These are phyloP conservation scores for Bergia puertoricense DNA, from an alignment of 92 coral and sea anemone genomes.

Conservation along the genomic window DNA sequence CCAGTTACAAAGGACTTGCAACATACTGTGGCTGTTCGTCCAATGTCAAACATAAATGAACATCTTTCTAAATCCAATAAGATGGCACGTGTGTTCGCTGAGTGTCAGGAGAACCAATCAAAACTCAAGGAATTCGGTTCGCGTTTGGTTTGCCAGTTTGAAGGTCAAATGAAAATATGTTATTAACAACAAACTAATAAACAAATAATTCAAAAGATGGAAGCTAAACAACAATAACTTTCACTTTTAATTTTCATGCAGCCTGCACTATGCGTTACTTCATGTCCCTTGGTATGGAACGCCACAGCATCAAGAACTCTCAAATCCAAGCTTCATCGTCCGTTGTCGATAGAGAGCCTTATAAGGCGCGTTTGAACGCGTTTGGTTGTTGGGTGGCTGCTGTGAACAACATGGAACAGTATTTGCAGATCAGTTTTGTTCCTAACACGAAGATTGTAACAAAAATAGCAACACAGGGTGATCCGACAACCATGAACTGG, in stretches of 20 bases:
- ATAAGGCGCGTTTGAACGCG: background rate
- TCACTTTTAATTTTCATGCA: background rate
- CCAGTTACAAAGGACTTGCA: too few relatives aligned
- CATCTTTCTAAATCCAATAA: too few relatives aligned
- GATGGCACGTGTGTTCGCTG: too few relatives aligned
- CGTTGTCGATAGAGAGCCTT: background rate
- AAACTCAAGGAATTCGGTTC: too few relatives aligned
- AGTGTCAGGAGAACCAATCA: too few relatives aligned
- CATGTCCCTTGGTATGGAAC: conserved; percentile 13
- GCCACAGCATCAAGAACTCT: conserved; percentile 6
- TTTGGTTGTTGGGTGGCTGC: background rate
- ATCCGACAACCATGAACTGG: background rate
- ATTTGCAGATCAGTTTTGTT: conserved; percentile 16
- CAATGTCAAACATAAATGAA: too few relatives aligned
- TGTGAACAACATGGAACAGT: background rate
- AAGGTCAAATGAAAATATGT: too few relatives aligned
- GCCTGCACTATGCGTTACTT: background rate
- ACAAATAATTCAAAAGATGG: too few relatives aligned
- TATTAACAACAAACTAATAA: too few relatives aligned
- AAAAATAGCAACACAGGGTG: conserved; percentile 18
- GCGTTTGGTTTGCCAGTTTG: too few relatives aligned
- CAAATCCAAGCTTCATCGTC: conserved; percentile 1
- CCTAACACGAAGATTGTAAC: conserved; percentile 12
- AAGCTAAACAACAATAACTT: too few relatives aligned
- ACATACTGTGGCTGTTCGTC: too few relatives aligned